Conservation (phyloP, 2,888 invertebrate genomes). For the Altica lythri region DNA sequence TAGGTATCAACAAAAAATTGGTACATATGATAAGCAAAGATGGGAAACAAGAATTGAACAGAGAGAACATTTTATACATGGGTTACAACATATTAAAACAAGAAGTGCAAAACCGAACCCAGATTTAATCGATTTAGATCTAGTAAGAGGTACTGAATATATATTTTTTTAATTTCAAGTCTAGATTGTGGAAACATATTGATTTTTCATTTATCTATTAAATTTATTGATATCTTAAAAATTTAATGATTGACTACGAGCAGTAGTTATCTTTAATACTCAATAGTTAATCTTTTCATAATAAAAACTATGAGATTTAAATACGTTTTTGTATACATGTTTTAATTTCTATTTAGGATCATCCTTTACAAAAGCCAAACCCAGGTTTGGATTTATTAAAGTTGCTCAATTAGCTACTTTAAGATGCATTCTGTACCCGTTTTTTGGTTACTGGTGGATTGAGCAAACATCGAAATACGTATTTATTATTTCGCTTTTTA, state of each 20-base stretch:
- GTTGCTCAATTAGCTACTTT: conserved; percentile 83
- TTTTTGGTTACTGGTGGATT: conserved; percentile 88
- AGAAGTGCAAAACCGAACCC: conserved; percentile 82
- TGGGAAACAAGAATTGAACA: conserved; percentile 97
- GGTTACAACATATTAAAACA: conserved; percentile 75
- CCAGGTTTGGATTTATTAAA: conserved; percentile 86
- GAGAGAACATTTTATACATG: conserved; percentile 87
- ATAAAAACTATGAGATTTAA: too few relatives aligned
- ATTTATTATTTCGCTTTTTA: conserved; percentile 72
- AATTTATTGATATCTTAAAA: too few relatives aligned
- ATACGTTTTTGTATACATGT: too few relatives aligned
- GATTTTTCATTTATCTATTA: conserved; percentile 1
- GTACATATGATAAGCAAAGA: conserved; percentile 94
- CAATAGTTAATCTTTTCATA: too few relatives aligned
- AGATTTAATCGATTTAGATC: conserved; percentile 93
- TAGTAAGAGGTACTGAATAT: conserved; percentile 81
- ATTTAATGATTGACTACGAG: too few relatives aligned
- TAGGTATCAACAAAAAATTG: conserved; percentile 95
- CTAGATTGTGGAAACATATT: not conserved
- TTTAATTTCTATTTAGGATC: too few relatives aligned
- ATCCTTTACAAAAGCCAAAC: conserved; percentile 94
- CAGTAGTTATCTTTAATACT: too few relatives aligned
- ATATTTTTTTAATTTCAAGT: not conserved
- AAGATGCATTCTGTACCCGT: conserved; percentile 81
- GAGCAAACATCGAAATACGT: conserved; percentile 82